Evolutionary conservation across 2,797 vertebrate genomes (phyloP).

Genomic region (Coendou prehensilis): DNA sequence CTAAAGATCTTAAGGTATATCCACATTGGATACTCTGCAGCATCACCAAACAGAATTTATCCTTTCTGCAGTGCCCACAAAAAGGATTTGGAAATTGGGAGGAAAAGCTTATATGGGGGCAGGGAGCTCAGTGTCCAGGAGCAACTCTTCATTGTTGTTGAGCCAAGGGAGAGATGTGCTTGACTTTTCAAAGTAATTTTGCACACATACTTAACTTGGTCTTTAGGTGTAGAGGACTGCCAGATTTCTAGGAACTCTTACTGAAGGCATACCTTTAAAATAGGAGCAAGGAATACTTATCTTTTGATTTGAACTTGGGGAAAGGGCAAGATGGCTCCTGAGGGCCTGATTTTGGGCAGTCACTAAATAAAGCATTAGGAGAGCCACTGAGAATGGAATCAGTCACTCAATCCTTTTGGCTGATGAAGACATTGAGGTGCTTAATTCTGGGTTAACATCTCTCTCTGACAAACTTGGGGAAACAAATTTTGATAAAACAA

Average conservation of each 20-base stretch:
- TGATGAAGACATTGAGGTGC: slow-evolving; percentile 87
- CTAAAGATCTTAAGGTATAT: slow-evolving; percentile 48
- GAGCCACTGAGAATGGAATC: slow-evolving; percentile 89
- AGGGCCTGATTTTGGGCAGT: slow-evolving; percentile 84
- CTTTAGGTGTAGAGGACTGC: not conserved
- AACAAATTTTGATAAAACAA: slow-evolving; percentile 71
- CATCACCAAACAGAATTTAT: not conserved
- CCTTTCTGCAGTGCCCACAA: not conserved
- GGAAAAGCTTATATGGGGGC: not conserved
- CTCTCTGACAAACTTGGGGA: slow-evolving; percentile 54
- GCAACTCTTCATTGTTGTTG: not conserved
- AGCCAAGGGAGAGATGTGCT: not conserved
- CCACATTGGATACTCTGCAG: not conserved
- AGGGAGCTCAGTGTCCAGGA: not conserved
- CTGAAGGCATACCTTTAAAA: slow-evolving; percentile 23
- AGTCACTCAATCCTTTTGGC: slow-evolving; percentile 90
- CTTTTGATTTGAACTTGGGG: slow-evolving; percentile 86
- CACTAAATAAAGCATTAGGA: slow-evolving; percentile 88
- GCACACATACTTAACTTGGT: slow-evolving; percentile 11
- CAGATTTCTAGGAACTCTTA: slow-evolving; percentile 19
- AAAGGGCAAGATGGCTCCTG: slow-evolving; percentile 83
- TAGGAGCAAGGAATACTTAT: slow-evolving; percentile 76
- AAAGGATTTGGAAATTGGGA: not conserved
- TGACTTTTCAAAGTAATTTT: not conserved
- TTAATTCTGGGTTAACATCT: slow-evolving; percentile 87